A percentile compares a stretch with the other conserved stretches of the same genome.
Evolutionary conservation across 2,113 vertebrate genomes (phyloP).

Genomic region (Eulemur rufifrons): DNA sequence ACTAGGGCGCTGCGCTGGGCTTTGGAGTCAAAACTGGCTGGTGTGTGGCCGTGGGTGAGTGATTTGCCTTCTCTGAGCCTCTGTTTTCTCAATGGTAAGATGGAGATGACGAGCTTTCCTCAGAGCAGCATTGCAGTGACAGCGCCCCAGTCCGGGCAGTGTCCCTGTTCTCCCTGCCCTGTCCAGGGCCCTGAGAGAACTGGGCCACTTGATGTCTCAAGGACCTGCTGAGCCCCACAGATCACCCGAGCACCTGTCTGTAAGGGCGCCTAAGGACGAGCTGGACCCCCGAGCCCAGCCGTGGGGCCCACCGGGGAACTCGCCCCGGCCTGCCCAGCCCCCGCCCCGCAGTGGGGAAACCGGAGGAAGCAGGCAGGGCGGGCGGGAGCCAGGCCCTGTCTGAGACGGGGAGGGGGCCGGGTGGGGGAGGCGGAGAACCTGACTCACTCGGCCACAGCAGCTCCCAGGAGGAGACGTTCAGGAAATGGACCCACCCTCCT

Average conservation of each 20-base stretch:
- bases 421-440: background rate
- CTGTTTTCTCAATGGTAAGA: background rate
- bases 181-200: background rate
- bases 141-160: background rate
- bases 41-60: background rate
- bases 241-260: background rate
- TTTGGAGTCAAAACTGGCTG: background rate
- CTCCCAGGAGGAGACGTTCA: conserved; percentile 41
- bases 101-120: background rate
- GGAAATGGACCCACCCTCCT: conserved; percentile 49
- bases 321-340: background rate
- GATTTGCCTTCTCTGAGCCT: background rate
- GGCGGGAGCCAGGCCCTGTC: background rate
- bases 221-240: background rate
- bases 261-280: background rate
- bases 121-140: background rate
- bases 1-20: rapidly evolving
- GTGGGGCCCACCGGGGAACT: background rate
- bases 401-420: background rate
- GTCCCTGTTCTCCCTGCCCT: background rate
- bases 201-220: background rate
- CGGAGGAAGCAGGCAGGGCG: background rate
- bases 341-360: background rate
- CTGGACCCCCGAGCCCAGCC: background rate
- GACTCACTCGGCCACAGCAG: conserved; percentile 50